These are phyloP conservation scores for Thereva nobilitata DNA, from an alignment of 2,888 invertebrate species.

Conservation along the genomic window DNA sequence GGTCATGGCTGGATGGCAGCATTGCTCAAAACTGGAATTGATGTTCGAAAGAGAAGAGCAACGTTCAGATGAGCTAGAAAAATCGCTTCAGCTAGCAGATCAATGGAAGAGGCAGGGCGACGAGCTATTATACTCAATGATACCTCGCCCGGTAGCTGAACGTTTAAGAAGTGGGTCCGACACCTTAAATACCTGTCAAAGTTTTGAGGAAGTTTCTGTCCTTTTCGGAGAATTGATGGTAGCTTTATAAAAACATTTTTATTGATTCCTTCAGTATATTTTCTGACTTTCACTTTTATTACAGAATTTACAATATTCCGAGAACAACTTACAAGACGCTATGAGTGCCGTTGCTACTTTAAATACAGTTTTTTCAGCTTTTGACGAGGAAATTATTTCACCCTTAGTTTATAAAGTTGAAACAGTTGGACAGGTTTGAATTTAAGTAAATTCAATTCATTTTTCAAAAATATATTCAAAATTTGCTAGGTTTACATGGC, in stretches of 20 bases:
- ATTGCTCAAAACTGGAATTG: conserved; percentile 77
- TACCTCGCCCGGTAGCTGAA: conserved; percentile 83
- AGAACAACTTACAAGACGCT: conserved; percentile 60
- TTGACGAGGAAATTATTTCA: conserved; percentile 81
- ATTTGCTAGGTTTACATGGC: conserved; percentile 74
- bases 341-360: conserved; percentile 83
- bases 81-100: conserved; percentile 75
- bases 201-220: conserved; percentile 58
- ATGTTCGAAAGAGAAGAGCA: conserved; percentile 83
- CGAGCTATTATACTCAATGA: conserved; percentile 88
- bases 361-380: conserved; percentile 83
- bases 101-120: conserved; percentile 86
- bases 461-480: conserved; percentile 7
- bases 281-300: background rate
- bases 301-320: conserved; percentile 38
- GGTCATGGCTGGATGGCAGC: conserved; percentile 84
- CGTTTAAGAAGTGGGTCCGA: conserved; percentile 75
- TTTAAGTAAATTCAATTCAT: conserved; percentile 7
- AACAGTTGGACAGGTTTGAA: conserved; percentile 79
- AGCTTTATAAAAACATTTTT: background rate
- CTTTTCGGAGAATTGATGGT: conserved; percentile 55
- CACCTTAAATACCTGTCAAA: conserved; percentile 80
- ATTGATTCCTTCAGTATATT: background rate
- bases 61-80: conserved; percentile 76
- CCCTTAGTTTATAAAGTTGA: conserved; percentile 92